Evolutionary conservation across 1,140 invertebrate species (phyloP).

Genomic region (Drosophila nannoptera): DNA sequence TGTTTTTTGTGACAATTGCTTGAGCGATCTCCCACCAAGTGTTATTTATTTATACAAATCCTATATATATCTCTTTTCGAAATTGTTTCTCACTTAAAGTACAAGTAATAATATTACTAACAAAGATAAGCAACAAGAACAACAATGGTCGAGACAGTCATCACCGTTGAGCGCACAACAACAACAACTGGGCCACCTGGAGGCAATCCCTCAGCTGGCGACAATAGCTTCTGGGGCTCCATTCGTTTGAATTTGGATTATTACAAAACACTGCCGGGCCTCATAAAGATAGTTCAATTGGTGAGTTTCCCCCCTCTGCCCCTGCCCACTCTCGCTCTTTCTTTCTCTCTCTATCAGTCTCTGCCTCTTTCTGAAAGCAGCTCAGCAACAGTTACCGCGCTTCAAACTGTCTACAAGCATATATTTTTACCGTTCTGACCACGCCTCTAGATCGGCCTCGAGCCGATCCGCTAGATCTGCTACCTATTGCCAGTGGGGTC

Average conservation of each 20-base stretch:
- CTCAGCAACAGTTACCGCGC: no score
- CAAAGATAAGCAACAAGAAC: slow-evolving; percentile 71
- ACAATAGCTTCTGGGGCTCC: slow-evolving; percentile 80
- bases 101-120: slow-evolving; percentile 22
- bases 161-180: slow-evolving; percentile 83
- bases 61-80: background rate
- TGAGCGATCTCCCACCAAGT: slow-evolving; percentile 31
- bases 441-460: no score
- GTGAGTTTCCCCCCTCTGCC: slow-evolving; percentile 79
- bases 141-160: slow-evolving; percentile 85
- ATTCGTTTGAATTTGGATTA: slow-evolving; percentile 82
- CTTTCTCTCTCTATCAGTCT: background rate
- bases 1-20: slow-evolving; percentile 59
- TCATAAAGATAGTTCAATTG: slow-evolving; percentile 82
- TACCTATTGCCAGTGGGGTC: no score
- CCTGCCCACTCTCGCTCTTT: background rate
- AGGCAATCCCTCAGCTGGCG: slow-evolving; percentile 72
- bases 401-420: no score
- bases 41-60: slow-evolving; percentile 15
- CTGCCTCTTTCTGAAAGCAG: no score
- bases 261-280: slow-evolving; percentile 82
- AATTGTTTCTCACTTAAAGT: slow-evolving; percentile 2
- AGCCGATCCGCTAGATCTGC: no score
- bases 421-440: no score
- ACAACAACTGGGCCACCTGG: slow-evolving; percentile 81